Percentiles rank a stretch among this genome's conserved stretches.
Evolutionary conservation across 1,140 invertebrate genomes (phyloP).

Genomic region (Melipona quadrifasciata): DNA sequence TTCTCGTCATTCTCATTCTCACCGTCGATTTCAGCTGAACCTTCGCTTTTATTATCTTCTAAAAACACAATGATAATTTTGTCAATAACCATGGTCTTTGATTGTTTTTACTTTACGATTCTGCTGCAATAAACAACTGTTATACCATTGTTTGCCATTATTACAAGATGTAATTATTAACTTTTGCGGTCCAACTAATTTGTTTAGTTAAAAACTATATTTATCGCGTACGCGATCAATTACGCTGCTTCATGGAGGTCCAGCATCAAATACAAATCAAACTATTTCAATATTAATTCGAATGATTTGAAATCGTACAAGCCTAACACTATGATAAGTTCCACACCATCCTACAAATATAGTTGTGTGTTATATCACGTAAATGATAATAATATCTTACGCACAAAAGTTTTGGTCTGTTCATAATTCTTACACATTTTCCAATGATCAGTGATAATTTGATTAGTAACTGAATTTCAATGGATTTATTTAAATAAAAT

Average conservation of each 20-base stretch:
- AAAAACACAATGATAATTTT: conserved; percentile 29
- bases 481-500: not conserved
- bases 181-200: not conserved
- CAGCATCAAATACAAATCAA: not conserved
- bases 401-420: not conserved
- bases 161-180: not conserved
- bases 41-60: conserved; percentile 70
- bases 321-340: not conserved
- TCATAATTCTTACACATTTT: not conserved
- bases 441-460: not conserved
- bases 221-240: not conserved
- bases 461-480: not conserved
- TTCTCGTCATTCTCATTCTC: conserved; percentile 64
- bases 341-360: not conserved
- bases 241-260: not conserved
- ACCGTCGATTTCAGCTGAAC: conserved; percentile 61
- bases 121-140: not conserved
- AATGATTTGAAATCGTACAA: not conserved
- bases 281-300: not conserved
- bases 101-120: not conserved
- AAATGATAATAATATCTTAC: conserved; percentile 1
- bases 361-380: not conserved
- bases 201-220: not conserved
- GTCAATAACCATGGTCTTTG: conserved; percentile 3
- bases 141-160: conserved; percentile 49